Evolutionary conservation across 2,888 invertebrate species (phyloP), one percentile per base, ranked within the genome.

Genomic region (Tenthredo notha): DNA sequence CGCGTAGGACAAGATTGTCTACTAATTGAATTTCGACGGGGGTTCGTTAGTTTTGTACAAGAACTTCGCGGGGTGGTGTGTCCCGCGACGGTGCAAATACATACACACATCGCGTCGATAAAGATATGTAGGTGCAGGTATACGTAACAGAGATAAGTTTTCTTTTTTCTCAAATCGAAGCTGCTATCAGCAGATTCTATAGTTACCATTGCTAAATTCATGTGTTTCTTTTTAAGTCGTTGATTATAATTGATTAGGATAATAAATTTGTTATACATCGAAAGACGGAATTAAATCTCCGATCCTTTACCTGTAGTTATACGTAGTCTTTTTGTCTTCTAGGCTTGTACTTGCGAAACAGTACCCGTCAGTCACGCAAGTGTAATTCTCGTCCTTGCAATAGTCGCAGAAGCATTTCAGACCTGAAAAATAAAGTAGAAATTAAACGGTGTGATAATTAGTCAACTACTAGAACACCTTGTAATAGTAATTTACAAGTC

Each of bases 281-380:
- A 74, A 12, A 43, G 2, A 18, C 6, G 50, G 10, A 15, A 50
- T 29, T 29, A 61, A 80, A 58, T 29, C 65, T 70, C 47, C 61
- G 86, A 90, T 91, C 85, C 94, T 95, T 95, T 96, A 98, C 98
- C 98, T 96, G 94, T 97, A 97, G 85, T 96, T 96, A 92, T 96
- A 96, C 88, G 95, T 95, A 89, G 95, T 94, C 84, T 93, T 93
- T 78, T 95, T 96, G 85, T 93, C 93, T 84, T 95, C 95, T 88
- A 95, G 92, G 87, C 95, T 95, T 86, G 97, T 96, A 85, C 98
- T 96, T 3, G 98, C 97, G 91, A 97, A 98, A 93, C 98, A 98
- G 92, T 96, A 97, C 70, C 98, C 98, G 94, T 98, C 98, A 5
- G 98, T 98, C 93, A 96, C 96, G 94, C 98, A 98, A 50, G 97